Evolutionary conservation across 1,140 invertebrate species (phyloP), one percentile per base, ranked within the genome.

Genomic region (Achroia grisella): DNA sequence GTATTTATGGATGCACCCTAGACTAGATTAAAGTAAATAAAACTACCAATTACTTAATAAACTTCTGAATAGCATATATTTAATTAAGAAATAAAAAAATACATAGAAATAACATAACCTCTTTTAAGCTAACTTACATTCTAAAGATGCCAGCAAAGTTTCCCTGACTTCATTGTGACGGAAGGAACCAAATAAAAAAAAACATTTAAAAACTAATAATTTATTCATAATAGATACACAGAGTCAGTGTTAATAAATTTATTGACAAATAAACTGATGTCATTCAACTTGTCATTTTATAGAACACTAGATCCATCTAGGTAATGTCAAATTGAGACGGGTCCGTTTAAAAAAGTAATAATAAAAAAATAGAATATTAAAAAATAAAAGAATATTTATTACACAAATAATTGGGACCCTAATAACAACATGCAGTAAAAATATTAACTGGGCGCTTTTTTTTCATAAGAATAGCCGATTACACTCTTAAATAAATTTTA

Each of bases 211-310:
- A 8, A 36, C 14, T 40, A 51, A 39, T 51, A 39, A 49, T 49
- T 49, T 43, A 32, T 33, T 35, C 27, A 27, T 43, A 43, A 50
- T 44, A 44, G 10, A 40, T 37, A 40, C 15, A 68, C 50, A 57
- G 62, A 65, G 60, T 56, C 52, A 47, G 64, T 69, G 63, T 69
- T 62, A 8, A 36, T 36, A 36, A 36, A 14, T 36, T 36, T 3
- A 14, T 15, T 13, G 6, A 34, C 14, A 10, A 36, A 36, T 14
- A 47, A 44, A 35, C 31, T 40, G 17, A 48, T 39, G 55, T 54
- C 55, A 68, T 59, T 55, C 79, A 81, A 84, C 71, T 84, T 84
- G 80, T 78, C 77, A 84, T 81, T 80, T 84, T 81, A 74, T 64
- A 23, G 62, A 78, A 84, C 79, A 44, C 79, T 83, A 83, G 79